Conservation (phyloP, 2,113 vertebrate species). For the Perccottus glenii region DNA sequence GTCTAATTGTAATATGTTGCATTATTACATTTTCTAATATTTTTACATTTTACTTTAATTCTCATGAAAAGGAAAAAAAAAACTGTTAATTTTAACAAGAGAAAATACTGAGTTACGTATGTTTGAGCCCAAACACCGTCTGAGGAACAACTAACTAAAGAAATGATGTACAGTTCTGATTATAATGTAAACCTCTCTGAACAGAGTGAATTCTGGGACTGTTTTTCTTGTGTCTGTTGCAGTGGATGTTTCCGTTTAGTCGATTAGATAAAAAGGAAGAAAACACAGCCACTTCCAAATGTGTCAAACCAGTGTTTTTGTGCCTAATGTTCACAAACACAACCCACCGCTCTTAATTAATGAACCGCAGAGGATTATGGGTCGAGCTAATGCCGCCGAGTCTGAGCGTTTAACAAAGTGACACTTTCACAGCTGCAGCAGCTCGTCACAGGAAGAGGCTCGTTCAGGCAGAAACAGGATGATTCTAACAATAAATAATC, state of each 20-base stretch:
- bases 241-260: background rate
- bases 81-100: no score
- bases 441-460: background rate
- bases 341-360: background rate
- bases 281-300: background rate
- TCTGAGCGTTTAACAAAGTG: constrained; percentile 3
- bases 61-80: no score
- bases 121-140: no score
- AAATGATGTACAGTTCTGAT: no score
- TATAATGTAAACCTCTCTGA: no score
- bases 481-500: no score
- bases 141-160: no score
- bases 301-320: constrained; percentile 9
- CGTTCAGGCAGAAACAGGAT: background rate
- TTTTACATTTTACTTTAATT: no score
- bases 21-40: no score
- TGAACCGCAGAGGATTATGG: constrained; percentile 9
- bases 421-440: no score
- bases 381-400: background rate
- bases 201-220: background rate
- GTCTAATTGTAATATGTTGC: no score
- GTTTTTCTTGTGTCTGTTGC: background rate
- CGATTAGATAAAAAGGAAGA: background rate
- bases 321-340: background rate
- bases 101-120: no score